phyloP scores from a whole-genome alignment of 1,140 invertebrate species.

The Drosophila bipectinata region DNA sequence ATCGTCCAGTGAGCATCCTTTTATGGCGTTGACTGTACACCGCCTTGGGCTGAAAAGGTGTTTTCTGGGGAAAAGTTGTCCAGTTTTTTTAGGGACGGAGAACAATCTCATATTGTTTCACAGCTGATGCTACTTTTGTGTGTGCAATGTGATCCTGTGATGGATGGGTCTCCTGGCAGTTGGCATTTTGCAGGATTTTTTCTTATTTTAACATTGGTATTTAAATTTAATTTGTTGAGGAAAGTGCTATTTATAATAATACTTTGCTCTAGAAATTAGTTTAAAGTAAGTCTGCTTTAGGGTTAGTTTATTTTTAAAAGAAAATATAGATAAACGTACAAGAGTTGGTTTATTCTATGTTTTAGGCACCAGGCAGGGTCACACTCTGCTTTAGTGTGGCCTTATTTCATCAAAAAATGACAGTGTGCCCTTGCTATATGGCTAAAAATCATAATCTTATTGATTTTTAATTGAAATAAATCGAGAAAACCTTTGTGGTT shows the following conservation, averaged over 20 bases:
- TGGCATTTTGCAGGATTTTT: conserved; percentile 31
- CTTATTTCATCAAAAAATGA: too few relatives aligned
- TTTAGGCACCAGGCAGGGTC: too few relatives aligned
- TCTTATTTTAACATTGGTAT: conserved; percentile 20
- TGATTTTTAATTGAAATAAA: too few relatives aligned
- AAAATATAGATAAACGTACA: too few relatives aligned
- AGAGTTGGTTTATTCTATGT: too few relatives aligned
- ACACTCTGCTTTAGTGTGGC: too few relatives aligned
- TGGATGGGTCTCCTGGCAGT: conserved; percentile 45
- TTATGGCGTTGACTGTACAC: conserved; percentile 31
- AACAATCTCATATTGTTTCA: conserved; percentile 3
- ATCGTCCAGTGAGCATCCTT: not conserved
- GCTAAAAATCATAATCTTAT: too few relatives aligned
- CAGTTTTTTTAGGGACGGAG: not conserved
- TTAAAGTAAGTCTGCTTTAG: too few relatives aligned
- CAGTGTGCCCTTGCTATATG: too few relatives aligned
- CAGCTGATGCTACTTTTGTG: conserved; percentile 27
- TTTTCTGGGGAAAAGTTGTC: conserved; percentile 26
- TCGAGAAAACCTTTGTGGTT: too few relatives aligned
- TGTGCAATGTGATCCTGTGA: conserved; percentile 16
- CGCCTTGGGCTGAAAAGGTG: conserved; percentile 29
- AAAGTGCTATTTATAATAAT: not conserved
- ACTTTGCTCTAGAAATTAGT: not conserved
- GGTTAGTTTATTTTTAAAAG: too few relatives aligned
- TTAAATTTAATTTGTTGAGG: conserved; percentile 10